Evolutionary conservation across 2,113 vertebrate genomes (phyloP).

Genomic region (Notiomystis cincta): DNA sequence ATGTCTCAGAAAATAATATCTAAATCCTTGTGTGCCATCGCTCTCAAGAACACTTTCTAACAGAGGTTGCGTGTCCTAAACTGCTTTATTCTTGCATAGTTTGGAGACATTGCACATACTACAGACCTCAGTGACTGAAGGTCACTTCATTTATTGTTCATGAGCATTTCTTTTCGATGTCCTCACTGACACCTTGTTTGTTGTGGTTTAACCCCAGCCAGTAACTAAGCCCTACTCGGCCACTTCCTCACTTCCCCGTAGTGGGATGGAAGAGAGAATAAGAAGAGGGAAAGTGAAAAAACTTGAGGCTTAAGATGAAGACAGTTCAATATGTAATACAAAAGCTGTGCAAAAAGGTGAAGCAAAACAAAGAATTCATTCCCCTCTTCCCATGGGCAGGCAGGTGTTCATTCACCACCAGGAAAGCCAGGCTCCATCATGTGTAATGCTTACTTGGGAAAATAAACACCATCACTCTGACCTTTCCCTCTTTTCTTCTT

Average conservation of each 20-base stretch:
- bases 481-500: rapidly evolving
- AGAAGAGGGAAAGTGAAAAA: neutral
- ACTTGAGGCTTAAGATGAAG: neutral
- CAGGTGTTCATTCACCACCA: neutral
- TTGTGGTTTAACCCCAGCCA: neutral
- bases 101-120: neutral
- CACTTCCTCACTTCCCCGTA: too few relatives aligned
- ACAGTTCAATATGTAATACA: neutral
- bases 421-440: neutral
- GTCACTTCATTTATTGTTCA: neutral
- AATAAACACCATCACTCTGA: neutral
- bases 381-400: neutral
- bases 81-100: neutral
- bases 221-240: neutral
- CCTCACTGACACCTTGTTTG: neutral
- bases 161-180: neutral
- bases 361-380: neutral
- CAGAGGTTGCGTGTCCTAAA: neutral
- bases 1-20: neutral
- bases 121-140: neutral
- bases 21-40: neutral
- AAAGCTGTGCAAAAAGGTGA: neutral
- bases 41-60: neutral
- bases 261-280: neutral
- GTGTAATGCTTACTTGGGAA: rapidly evolving